A percentile compares a stretch with the other conserved stretches of the same genome.
These are phyloP conservation scores for Hydrolagus colliei DNA, from an alignment of 2,797 vertebrate genomes.

Conservation along the genomic window DNA sequence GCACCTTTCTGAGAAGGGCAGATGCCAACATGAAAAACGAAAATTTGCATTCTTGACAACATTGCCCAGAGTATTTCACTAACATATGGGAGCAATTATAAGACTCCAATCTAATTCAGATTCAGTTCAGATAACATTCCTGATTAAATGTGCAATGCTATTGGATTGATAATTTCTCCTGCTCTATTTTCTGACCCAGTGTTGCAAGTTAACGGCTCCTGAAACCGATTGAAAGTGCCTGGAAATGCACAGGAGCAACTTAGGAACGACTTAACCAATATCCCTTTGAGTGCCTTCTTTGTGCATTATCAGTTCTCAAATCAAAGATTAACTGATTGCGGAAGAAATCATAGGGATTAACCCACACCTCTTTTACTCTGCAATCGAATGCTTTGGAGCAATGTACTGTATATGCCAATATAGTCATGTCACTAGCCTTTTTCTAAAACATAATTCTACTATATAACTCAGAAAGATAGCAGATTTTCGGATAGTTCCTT, in stretches of 20 bases:
- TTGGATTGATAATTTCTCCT: too few relatives aligned
- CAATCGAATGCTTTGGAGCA: background rate
- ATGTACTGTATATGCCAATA: background rate
- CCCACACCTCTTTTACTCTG: background rate
- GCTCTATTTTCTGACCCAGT: too few relatives aligned
- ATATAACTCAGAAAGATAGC: slow-evolving; percentile 2
- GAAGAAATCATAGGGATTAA: background rate
- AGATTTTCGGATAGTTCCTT: background rate
- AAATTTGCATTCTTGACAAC: background rate
- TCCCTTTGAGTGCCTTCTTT: too few relatives aligned
- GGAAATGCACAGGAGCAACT: background rate
- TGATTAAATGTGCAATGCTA: too few relatives aligned
- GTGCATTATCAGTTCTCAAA: background rate
- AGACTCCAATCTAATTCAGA: background rate
- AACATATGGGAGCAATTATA: background rate
- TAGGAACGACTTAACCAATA: background rate
- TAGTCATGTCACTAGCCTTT: background rate
- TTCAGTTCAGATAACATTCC: background rate
- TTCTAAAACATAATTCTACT: background rate
- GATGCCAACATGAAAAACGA: background rate
- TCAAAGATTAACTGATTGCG: background rate
- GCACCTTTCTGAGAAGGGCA: too few relatives aligned
- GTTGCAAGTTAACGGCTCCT: background rate
- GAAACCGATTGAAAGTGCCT: background rate
- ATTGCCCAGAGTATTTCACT: background rate